phyloP scores from a whole-genome alignment of 2,888 invertebrate species.

The Ophion obscuratus region DNA sequence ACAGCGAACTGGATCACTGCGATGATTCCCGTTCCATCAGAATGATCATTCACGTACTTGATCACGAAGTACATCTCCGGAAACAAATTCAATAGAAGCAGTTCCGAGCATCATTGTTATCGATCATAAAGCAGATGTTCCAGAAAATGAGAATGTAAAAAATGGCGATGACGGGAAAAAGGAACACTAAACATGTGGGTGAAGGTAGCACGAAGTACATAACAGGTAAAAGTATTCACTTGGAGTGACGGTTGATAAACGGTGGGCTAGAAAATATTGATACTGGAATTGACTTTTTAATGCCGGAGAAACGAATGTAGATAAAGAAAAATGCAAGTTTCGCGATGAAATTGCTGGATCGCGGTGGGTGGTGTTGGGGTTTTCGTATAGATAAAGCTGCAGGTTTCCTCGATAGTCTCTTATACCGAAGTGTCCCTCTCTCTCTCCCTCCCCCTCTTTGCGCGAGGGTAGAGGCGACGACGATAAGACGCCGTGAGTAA shows the following conservation, averaged over 20 bases:
- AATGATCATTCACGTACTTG: too few species aligned
- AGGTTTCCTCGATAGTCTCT: slow-evolving; percentile 52
- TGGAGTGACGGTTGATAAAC: neutral
- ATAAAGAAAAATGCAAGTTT: slow-evolving; percentile 30
- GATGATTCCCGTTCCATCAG: too few species aligned
- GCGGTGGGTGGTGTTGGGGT: slow-evolving; percentile 37
- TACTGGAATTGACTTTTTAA: slow-evolving; percentile 18
- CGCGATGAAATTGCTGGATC: slow-evolving; percentile 50
- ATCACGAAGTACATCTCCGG: too few species aligned
- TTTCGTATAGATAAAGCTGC: slow-evolving; percentile 54
- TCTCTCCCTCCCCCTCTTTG: neutral
- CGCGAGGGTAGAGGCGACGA: slow-evolving; percentile 73
- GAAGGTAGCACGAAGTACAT: neutral
- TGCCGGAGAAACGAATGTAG: slow-evolving; percentile 21
- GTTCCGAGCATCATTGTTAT: neutral
- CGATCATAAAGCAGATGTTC: neutral
- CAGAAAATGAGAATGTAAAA: neutral
- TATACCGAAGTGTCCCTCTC: slow-evolving; percentile 31
- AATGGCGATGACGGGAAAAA: neutral
- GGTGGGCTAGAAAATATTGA: slow-evolving; percentile 1
- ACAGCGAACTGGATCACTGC: too few species aligned
- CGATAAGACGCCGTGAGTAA: slow-evolving; percentile 83
- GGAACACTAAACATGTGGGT: neutral
- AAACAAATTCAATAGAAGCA: too few species aligned
- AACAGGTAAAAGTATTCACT: neutral